Evolutionary conservation across 2,797 vertebrate species (phyloP).

Genomic region (Carapus acus): DNA sequence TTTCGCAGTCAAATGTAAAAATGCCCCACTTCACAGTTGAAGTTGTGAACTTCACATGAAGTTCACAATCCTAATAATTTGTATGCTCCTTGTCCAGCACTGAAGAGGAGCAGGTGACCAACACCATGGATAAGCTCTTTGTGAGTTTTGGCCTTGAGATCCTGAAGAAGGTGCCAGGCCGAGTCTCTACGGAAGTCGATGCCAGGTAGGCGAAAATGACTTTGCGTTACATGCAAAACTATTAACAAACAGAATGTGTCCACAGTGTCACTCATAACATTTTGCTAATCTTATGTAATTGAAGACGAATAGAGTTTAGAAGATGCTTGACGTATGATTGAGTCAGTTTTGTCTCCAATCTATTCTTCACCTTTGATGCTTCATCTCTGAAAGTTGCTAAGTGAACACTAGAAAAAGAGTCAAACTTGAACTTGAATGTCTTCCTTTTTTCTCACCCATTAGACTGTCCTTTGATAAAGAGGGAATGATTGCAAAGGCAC

Average conservation of each 20-base stretch:
- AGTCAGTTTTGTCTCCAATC: too few species aligned
- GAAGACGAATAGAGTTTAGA: too few species aligned
- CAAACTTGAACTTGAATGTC: too few species aligned
- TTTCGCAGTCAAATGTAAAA: too few species aligned
- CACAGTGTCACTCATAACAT: too few species aligned
- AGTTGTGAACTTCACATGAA: background rate
- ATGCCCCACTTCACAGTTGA: background rate
- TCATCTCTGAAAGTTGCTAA: too few species aligned
- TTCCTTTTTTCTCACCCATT: background rate
- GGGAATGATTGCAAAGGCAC: conserved; percentile 84
- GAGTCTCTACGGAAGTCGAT: conserved; percentile 96
- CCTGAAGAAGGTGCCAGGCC: conserved; percentile 91
- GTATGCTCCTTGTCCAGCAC: conserved; percentile 61
- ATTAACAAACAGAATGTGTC: too few species aligned
- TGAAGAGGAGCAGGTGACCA: conserved; percentile 84
- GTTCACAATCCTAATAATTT: background rate
- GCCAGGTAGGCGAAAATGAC: conserved; percentile 78
- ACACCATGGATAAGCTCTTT: conserved; percentile 92
- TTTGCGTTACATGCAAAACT: too few species aligned
- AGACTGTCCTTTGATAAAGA: conserved; percentile 92
- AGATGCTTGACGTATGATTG: too few species aligned
- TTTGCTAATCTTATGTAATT: too few species aligned
- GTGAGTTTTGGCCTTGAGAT: conserved; percentile 92
- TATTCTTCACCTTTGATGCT: too few species aligned
- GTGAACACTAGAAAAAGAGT: too few species aligned